Percentiles rank a stretch among this genome's conserved stretches.
Evolutionary conservation across 2,113 vertebrate species (phyloP).

Genomic region (Spea multiplicata): DNA sequence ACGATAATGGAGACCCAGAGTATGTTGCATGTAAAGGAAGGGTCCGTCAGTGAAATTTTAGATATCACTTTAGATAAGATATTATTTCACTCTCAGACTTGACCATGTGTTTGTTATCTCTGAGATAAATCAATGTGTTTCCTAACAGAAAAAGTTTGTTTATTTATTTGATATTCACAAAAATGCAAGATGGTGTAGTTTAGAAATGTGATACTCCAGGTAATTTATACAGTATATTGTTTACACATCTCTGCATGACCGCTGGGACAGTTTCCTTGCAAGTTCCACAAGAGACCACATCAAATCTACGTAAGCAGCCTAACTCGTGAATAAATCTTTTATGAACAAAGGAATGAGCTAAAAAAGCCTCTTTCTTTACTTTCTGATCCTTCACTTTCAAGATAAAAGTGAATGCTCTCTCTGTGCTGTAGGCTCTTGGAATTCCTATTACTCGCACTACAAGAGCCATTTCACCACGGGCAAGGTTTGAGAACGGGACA

Average conservation of each 20-base stretch:
- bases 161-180: neutral
- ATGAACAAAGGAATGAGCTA: constrained; percentile 66
- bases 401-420: constrained; percentile 72
- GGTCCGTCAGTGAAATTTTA: too few relatives aligned
- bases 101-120: constrained; percentile 2
- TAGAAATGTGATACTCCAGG: constrained; percentile 14
- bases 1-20: too few relatives aligned
- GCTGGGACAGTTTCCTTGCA: constrained; percentile 41
- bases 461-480: constrained; percentile 59
- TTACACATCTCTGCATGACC: constrained; percentile 37
- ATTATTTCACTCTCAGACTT: neutral
- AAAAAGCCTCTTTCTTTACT: constrained; percentile 56
- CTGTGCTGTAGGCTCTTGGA: constrained; percentile 57
- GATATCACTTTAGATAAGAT: constrained; percentile 18
- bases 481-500: constrained; percentile 54
- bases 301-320: constrained; percentile 53
- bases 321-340: constrained; percentile 72
- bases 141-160: constrained; percentile 1
- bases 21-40: too few relatives aligned
- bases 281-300: constrained; percentile 55
- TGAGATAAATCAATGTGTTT: neutral
- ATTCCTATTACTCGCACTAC: constrained; percentile 61
- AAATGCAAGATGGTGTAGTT: neutral
- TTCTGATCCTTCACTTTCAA: constrained; percentile 64
- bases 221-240: constrained; percentile 34